Base-by-base conservation (phyloP, 2,113 vertebrate genomes). In the Boleophthalmus pectinirostris region DNA sequence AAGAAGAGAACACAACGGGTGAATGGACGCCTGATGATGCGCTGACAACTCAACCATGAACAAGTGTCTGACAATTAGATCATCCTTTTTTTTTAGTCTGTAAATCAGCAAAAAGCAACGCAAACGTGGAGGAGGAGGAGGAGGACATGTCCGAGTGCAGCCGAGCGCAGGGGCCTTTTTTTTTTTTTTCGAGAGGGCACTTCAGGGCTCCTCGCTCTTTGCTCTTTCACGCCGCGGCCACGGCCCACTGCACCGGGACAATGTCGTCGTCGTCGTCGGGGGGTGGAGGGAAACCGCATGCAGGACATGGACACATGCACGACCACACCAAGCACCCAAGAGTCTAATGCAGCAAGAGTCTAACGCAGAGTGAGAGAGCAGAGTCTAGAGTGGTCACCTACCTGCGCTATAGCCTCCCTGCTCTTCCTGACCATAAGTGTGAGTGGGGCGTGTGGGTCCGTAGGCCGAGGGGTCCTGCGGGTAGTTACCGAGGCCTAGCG, bases 401-500 rank as follows among this genome's bases (percentile, higher is more conserved):
- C 95, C 95, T 93, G 94, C 89, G 89, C 93, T 92, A 96, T 90
- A 93, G 95, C 95, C 93, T 95, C 95, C 93, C 94, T 94, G 95
- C 93, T 94, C 95, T 94, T 95, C 95, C 95, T 95, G 95, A 95
- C 93, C 94, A 94, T 93, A 94, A 95, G 85, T 95, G 92, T 89
- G 95, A 93, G 94, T 93, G 94, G 94, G 95, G 95, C 95, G 94
- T 90, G 93, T 86, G 91, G 94, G 94, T 93, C 92, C 92, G 92
- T 92, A 96, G 95, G 95, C 94, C 92, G 94, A 93, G 87, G 94
- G 95, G 94, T 95, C 93, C 94, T 94, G 95, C 95, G 94, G 93
- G 93, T 91, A 95, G 93, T 95, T 89, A 95, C 94, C 95, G 93
- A 95, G 94, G 91, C 95, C 96, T 91, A 93, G 90, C 86, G 86